Conservation (phyloP, 2,113 vertebrate species). For the Bostrychus sinensis region DNA sequence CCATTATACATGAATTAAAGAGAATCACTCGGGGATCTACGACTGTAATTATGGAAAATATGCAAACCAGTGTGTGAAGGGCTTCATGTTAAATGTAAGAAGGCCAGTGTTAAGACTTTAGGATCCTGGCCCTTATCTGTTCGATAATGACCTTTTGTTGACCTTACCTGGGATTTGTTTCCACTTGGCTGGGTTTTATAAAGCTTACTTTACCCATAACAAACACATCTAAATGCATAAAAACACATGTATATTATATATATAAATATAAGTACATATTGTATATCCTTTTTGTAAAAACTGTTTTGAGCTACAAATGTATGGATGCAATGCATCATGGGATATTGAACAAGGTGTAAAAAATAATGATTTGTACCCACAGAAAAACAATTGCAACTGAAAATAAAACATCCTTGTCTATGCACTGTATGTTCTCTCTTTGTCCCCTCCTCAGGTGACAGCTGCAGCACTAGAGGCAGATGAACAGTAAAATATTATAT, state of each 20-base stretch:
- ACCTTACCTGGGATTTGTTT: constrained; percentile 61
- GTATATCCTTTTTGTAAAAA: constrained; percentile 83
- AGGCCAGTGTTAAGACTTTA: constrained; percentile 63
- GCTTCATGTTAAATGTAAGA: constrained; percentile 72
- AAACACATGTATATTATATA: constrained; percentile 78
- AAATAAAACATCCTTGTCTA: constrained; percentile 85
- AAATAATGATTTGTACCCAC: constrained; percentile 81
- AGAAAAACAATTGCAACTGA: constrained; percentile 77
- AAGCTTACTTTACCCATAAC: constrained; percentile 60
- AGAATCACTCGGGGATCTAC: constrained; percentile 63
- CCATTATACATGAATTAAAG: constrained; percentile 47
- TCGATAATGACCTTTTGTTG: constrained; percentile 64
- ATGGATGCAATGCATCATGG: constrained; percentile 87
- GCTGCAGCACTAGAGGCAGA: too few species aligned
- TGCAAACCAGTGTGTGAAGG: constrained; percentile 79
- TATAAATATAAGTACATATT: constrained; percentile 79
- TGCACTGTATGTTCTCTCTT: constrained; percentile 78
- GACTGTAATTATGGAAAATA: constrained; percentile 72
- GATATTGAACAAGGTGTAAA: constrained; percentile 74
- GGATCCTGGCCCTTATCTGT: constrained; percentile 60
- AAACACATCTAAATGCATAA: constrained; percentile 71
- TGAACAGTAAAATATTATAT: too few species aligned
- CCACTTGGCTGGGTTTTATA: constrained; percentile 50
- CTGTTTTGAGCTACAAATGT: constrained; percentile 81
- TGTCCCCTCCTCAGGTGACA: background rate